A percentile compares a stretch with the other conserved stretches of the same genome.
Conservation (phyloP, 1,140 invertebrate genomes). For the Drosophila sp. region DNA sequence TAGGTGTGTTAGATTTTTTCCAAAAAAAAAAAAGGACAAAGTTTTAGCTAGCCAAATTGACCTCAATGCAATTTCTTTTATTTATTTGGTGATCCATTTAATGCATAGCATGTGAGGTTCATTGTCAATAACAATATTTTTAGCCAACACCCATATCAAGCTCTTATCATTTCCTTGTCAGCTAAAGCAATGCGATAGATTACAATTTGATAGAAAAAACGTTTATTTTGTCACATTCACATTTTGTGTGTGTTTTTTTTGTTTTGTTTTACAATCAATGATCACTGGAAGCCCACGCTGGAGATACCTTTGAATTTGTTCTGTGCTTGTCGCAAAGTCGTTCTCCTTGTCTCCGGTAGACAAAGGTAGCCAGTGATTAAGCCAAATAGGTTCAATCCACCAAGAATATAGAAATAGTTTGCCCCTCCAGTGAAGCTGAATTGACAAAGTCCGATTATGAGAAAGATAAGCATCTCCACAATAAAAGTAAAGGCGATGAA, state of each 20-base stretch:
- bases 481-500: conserved; percentile 56
- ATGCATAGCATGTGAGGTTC: not conserved
- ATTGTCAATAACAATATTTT: not conserved
- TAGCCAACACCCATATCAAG: not conserved
- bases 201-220: not conserved
- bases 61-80: not conserved
- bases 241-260: not conserved
- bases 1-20: not conserved
- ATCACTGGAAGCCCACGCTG: conserved; percentile 30
- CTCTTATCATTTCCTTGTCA: conserved; percentile 2
- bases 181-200: not conserved
- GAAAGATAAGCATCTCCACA: conserved; percentile 52
- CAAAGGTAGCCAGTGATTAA: conserved; percentile 31
- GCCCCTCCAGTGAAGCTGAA: not conserved
- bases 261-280: not conserved
- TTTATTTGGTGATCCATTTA: not conserved
- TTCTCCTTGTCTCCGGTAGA: conserved; percentile 63
- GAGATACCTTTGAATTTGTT: conserved; percentile 46
- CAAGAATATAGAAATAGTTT: conserved; percentile 53
- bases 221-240: conserved; percentile 2
- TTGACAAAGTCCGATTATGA: conserved; percentile 31
- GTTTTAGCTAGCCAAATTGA: not conserved
- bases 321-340: conserved; percentile 59
- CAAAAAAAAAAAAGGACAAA: not conserved
- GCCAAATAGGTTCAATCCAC: conserved; percentile 42